phyloP scores from a whole-genome alignment of 1,140 invertebrate species.

The Diprion similis region DNA sequence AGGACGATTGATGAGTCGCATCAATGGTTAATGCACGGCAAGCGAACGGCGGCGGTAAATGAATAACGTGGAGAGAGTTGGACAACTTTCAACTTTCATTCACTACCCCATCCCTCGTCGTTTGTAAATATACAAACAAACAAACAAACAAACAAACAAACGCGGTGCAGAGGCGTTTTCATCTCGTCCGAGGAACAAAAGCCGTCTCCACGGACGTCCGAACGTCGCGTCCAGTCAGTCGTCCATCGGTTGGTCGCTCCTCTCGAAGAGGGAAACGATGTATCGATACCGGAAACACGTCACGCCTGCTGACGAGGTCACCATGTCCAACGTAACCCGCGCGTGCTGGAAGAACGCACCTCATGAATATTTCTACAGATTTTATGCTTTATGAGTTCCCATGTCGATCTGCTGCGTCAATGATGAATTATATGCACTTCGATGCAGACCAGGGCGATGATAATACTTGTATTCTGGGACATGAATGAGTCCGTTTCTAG shows the following conservation, averaged over 20 bases:
- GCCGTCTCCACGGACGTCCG: neutral
- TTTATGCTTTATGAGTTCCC: neutral
- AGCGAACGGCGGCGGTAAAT: neutral
- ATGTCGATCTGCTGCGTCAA: too few species aligned
- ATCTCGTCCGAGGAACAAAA: neutral
- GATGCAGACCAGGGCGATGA: too few species aligned
- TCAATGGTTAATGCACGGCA: neutral
- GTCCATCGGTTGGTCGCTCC: neutral
- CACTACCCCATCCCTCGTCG: neutral
- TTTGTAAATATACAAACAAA: neutral
- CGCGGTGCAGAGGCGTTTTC: neutral
- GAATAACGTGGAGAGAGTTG: neutral
- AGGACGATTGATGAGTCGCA: neutral
- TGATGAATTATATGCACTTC: too few species aligned
- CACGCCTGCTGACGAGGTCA: neutral
- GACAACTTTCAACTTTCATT: neutral
- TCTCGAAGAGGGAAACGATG: neutral
- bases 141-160: too few species aligned
- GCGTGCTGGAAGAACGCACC: neutral
- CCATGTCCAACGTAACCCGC: neutral
- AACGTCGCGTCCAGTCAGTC: too few species aligned
- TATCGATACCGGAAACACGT: slow-evolving; percentile 1
- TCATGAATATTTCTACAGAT: neutral
- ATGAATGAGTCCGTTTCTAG: too few species aligned
- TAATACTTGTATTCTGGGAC: too few species aligned